Base-by-base conservation (phyloP, 2,888 invertebrate genomes). In the Lycophotia porphyrea region DNA sequence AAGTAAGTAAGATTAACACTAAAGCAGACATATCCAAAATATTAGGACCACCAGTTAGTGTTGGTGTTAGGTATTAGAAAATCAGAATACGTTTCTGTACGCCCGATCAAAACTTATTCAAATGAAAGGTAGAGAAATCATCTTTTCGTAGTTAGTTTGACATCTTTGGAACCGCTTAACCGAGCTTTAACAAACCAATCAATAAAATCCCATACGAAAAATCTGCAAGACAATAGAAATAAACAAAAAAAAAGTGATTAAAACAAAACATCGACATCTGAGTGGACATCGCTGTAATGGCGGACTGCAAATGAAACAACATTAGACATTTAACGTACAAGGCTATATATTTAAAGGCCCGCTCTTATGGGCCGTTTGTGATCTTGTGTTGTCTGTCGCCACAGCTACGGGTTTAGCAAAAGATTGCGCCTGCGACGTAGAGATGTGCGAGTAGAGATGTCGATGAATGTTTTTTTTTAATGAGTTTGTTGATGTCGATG, bases 331-430 rank as follows among this genome's bases (percentile, higher is more conserved):
- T 94, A 95, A 93, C 90, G 92, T 93, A 93, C 95, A 94, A 94
- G 93, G 93, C 94, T 94, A 95, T 95, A 95, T 94, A 94, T 95
- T 94, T 93, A 91, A 93, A 94, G 93, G 91, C 90, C 88, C 90
- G 92, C 91, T 92, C 93, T 93, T 93, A 93, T 92, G 93, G 94
- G 90, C 94, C 92, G 93, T 92, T 93, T 94, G 93, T 95, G 96
- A 96, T 95, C 96, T 94, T 95, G 94, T 94, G 94, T 94, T 93
- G 94, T 94, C 94, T 94, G 94, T 95, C 95, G 93, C 94, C 93
- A 91, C 90, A 92, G 92, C 94, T 91, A 93, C 93, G 93, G 92
- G 93, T 92, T 94, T 92, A 92, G 92, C 93, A 93, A 93, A 91
- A 93, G 94, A 94, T 94, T 94, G 94, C 93, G 92, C 92, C 89